Evolutionary conservation across 2,113 vertebrate genomes (phyloP).

Genomic region (Poeciliopsis turrubarensis): DNA sequence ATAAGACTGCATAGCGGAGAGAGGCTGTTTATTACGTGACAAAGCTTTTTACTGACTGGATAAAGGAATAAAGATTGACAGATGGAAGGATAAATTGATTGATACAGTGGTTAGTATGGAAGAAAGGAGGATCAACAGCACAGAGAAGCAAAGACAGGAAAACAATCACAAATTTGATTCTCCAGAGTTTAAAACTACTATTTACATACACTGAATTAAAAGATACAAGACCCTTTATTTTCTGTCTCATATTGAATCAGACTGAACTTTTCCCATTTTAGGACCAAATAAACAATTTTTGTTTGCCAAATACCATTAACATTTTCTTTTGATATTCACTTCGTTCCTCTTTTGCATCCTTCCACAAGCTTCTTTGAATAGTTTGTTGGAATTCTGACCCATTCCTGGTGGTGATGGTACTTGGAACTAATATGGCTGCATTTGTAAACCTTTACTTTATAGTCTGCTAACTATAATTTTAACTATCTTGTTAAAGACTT

Average conservation of each 20-base stretch:
- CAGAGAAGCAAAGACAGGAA: conserved; percentile 1
- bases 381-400: no score
- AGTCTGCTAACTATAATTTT: no score
- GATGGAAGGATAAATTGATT: conserved; percentile 14
- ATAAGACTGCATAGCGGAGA: conserved; percentile 50
- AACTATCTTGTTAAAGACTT: no score
- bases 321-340: no score
- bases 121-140: neutral
- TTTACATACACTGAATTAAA: neutral
- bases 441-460: no score
- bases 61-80: conserved; percentile 17
- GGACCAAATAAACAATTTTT: neutral
- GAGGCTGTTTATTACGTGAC: conserved; percentile 77
- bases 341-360: no score
- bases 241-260: neutral
- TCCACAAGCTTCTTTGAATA: no score
- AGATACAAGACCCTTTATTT: neutral
- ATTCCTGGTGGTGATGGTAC: no score
- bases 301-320: neutral
- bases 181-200: neutral
- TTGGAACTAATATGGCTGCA: no score
- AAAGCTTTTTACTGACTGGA: conserved; percentile 31
- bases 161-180: conserved; percentile 6
- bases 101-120: conserved; percentile 7
- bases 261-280: neutral